phyloP scores from a whole-genome alignment of 2,888 invertebrate genomes.

The Aphodius sticticus region DNA sequence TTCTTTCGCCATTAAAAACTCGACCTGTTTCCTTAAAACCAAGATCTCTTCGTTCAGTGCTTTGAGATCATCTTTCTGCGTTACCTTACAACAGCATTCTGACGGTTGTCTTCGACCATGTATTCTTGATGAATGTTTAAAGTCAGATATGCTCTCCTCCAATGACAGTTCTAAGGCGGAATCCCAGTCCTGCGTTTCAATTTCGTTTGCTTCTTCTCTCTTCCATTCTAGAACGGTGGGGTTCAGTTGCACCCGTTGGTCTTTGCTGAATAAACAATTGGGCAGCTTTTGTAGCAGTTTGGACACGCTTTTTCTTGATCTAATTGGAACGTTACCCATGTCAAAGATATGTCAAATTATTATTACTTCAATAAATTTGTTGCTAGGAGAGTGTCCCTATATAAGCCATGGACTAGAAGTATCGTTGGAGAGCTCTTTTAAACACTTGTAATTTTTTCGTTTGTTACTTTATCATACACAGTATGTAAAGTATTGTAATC shows the following conservation, averaged over 20 bases:
- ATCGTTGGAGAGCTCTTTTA: too few species aligned
- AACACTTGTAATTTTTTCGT: too few species aligned
- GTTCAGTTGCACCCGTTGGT: slow-evolving; percentile 31
- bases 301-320: slow-evolving; percentile 27
- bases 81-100: slow-evolving; percentile 24
- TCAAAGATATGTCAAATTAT: neutral
- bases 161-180: slow-evolving; percentile 34
- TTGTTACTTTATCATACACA: too few species aligned
- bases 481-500: too few species aligned
- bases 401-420: neutral
- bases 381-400: neutral
- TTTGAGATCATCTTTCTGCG: slow-evolving; percentile 21
- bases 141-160: slow-evolving; percentile 13
- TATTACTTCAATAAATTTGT: neutral
- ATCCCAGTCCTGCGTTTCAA: slow-evolving; percentile 27
- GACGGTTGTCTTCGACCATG: slow-evolving; percentile 18
- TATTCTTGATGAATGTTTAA: slow-evolving; percentile 17
- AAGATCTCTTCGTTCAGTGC: slow-evolving; percentile 30
- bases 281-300: slow-evolving; percentile 31
- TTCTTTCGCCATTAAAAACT: slow-evolving; percentile 23
- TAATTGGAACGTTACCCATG: slow-evolving; percentile 30
- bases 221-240: slow-evolving; percentile 32
- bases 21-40: slow-evolving; percentile 30
- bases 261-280: slow-evolving; percentile 24
- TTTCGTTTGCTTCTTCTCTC: slow-evolving; percentile 8